Conservation (phyloP, 2,113 vertebrate species). For the Hippocampus zosterae region DNA sequence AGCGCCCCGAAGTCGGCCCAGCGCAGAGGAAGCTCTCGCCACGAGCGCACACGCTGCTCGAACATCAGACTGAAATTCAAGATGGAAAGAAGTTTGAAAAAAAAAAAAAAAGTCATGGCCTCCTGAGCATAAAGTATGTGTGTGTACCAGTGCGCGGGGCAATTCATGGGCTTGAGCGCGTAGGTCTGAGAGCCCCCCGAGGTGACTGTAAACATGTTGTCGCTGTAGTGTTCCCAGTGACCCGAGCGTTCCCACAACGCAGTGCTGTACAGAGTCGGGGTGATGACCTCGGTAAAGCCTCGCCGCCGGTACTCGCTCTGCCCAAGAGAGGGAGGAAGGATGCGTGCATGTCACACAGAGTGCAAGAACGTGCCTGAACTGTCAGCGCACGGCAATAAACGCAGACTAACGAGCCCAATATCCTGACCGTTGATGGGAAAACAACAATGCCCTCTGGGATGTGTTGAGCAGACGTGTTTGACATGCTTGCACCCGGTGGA, state of each 20-base stretch:
- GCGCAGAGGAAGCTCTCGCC: constrained; percentile 87
- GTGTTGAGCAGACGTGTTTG: background rate
- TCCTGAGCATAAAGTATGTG: background rate
- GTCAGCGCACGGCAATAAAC: constrained; percentile 17
- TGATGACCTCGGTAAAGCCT: constrained; percentile 87
- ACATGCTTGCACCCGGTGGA: background rate
- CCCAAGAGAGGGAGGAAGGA: constrained; percentile 34
- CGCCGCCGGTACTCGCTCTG: constrained; percentile 82
- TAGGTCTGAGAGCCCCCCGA: constrained; percentile 68
- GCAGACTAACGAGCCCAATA: constrained; percentile 29
- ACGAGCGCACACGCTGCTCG: constrained; percentile 84
- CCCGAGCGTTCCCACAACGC: constrained; percentile 86
- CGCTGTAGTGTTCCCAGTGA: constrained; percentile 88
- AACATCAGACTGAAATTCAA: constrained; percentile 81
- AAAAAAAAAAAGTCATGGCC: background rate
- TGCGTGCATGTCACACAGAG: constrained; percentile 18
- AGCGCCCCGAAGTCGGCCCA: constrained; percentile 89
- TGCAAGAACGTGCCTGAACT: constrained; percentile 13
- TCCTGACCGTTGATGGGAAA: constrained; percentile 28
- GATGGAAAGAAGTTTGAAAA: background rate
- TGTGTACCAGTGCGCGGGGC: constrained; percentile 89
- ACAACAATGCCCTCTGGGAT: background rate
- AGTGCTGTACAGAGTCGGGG: constrained; percentile 82
- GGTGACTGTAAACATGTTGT: constrained; percentile 84
- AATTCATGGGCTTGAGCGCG: constrained; percentile 96